Percentiles rank a stretch among this genome's conserved stretches.
Evolutionary conservation across 2,797 vertebrate species (phyloP).

Genomic region (Rhyacichthys aspro): DNA sequence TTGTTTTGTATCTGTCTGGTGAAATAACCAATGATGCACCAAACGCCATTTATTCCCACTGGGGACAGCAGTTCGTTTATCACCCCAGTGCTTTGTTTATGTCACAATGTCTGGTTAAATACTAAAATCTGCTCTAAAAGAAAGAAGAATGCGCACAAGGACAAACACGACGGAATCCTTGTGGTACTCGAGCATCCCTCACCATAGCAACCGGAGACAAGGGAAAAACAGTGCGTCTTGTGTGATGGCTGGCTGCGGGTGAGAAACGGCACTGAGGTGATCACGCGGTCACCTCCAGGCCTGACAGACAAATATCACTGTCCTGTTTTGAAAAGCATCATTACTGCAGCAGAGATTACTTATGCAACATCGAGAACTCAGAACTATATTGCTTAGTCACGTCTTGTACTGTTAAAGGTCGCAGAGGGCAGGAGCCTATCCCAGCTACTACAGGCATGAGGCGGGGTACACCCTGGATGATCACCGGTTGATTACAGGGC

Average conservation of each 20-base stretch:
- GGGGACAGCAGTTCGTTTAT: constrained; percentile 9
- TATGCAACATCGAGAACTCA: too few species aligned
- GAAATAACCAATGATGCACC: constrained; percentile 23
- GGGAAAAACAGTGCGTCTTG: constrained; percentile 29
- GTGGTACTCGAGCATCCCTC: constrained; percentile 43
- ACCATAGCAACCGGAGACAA: constrained; percentile 51
- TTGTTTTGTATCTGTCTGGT: constrained; percentile 26
- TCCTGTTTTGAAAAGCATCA: constrained; percentile 11
- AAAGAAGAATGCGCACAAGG: constrained; percentile 36
- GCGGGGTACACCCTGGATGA: too few species aligned
- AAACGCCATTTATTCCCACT: constrained; percentile 14
- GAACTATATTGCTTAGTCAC: too few species aligned
- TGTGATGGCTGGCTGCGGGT: constrained; percentile 17
- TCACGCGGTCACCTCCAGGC: constrained; percentile 34
- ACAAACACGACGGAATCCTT: constrained; percentile 24
- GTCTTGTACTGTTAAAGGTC: too few species aligned
- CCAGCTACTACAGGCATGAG: too few species aligned
- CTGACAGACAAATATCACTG: constrained; percentile 43
- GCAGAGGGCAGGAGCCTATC: too few species aligned
- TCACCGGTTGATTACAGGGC: too few species aligned
- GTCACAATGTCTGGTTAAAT: constrained; percentile 27
- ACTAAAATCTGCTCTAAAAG: constrained; percentile 27
- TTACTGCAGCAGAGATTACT: constrained; percentile 15
- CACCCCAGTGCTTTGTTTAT: constrained; percentile 11
- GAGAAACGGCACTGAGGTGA: constrained; percentile 24